Percentiles rank a stretch among this genome's conserved stretches.
Conservation (phyloP, 1,140 invertebrate species). For the Temnothorax curvispinosus region DNA sequence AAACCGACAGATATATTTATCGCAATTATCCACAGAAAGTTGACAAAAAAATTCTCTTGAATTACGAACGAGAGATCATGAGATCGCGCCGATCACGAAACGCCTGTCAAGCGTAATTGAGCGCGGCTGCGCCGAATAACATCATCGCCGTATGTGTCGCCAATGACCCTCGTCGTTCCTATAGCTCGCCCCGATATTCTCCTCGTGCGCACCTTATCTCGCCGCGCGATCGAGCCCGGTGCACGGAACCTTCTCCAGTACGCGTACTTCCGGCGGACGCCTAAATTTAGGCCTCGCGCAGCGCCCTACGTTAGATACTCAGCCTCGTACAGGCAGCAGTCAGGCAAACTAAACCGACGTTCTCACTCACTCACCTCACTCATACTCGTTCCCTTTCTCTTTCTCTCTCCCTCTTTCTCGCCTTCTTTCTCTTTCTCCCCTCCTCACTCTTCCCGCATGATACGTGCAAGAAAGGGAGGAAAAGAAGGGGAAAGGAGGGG, state of each 20-base stretch:
- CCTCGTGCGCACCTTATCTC: slow-evolving; percentile 58
- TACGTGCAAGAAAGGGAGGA: slow-evolving; percentile 43
- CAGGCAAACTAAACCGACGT: slow-evolving; percentile 54
- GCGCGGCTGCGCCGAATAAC: slow-evolving; percentile 27
- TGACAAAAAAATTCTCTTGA: neutral
- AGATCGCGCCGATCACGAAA: neutral
- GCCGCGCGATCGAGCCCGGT: slow-evolving; percentile 62
- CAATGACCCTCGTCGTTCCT: slow-evolving; percentile 19
- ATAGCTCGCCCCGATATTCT: slow-evolving; percentile 29
- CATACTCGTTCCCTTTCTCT: slow-evolving; percentile 17
- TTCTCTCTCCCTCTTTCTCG: neutral
- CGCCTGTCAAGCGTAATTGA: slow-evolving; percentile 2
- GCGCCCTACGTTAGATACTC: slow-evolving; percentile 64
- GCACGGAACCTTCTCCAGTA: slow-evolving; percentile 64
- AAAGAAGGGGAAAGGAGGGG: slow-evolving; percentile 32
- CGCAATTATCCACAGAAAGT: neutral
- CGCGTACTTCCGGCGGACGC: slow-evolving; percentile 73
- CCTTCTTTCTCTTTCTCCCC: neutral
- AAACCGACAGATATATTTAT: neutral
- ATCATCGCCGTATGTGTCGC: slow-evolving; percentile 15
- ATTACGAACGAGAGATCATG: neutral
- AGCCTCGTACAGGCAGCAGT: slow-evolving; percentile 55
- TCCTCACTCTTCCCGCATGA: neutral
- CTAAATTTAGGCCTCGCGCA: slow-evolving; percentile 79
- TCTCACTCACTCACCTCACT: slow-evolving; percentile 51